Percentiles rank a stretch among this genome's conserved stretches.
phyloP scores from a whole-genome alignment of 2,888 invertebrate genomes.

The Cheilosia scutellata region DNA sequence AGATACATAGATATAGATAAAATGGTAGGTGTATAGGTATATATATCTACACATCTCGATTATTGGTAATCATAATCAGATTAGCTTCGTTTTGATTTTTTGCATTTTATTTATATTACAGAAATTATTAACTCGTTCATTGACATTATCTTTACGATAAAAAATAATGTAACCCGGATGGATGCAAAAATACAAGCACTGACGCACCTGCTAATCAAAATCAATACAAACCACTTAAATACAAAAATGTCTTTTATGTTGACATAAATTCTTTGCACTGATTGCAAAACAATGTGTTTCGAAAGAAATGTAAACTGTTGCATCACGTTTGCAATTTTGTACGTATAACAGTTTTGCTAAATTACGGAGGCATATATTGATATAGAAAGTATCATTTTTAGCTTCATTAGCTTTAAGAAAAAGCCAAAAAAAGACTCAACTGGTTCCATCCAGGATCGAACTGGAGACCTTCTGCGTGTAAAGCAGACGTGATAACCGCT shows the following conservation, averaged over 20 bases:
- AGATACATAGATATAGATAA: too few relatives aligned
- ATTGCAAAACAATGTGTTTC: constrained; percentile 4
- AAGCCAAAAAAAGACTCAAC: background rate
- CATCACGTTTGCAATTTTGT: constrained; percentile 12
- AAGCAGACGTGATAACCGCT: constrained; percentile 85
- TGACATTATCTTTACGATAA: background rate
- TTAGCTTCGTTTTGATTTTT: too few relatives aligned
- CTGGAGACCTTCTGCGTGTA: constrained; percentile 85
- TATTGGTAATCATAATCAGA: too few relatives aligned
- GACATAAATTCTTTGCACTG: constrained; percentile 27
- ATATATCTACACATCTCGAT: too few relatives aligned
- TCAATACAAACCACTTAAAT: constrained; percentile 11
- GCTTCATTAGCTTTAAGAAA: background rate
- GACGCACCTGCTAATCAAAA: constrained; percentile 29
- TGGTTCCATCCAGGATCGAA: constrained; percentile 85
- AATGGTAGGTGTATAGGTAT: too few relatives aligned
- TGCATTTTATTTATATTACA: background rate
- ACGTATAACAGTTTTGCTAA: background rate
- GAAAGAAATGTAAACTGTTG: constrained; percentile 15
- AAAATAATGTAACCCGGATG: background rate
- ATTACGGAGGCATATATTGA: too few relatives aligned
- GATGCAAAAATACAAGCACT: background rate
- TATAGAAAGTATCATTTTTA: background rate
- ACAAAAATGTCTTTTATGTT: constrained; percentile 6
- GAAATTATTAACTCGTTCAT: background rate